Evolutionary conservation across 2,113 vertebrate species (phyloP), one percentile per base, ranked within the genome.

Genomic region (Plecotus auritus): DNA sequence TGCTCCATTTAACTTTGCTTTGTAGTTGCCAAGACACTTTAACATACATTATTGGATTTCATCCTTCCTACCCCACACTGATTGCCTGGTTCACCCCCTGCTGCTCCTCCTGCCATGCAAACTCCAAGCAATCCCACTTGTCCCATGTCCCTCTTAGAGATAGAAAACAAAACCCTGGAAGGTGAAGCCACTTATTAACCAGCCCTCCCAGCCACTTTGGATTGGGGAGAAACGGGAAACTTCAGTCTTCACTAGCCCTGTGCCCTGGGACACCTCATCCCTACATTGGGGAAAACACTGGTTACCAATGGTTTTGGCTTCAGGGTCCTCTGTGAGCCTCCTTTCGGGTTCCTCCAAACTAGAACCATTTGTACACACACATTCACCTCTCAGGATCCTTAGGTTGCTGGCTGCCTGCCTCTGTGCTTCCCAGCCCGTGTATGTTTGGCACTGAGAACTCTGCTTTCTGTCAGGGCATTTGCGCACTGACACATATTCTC

Each of bases 401-500:
- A 2, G 9, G 40, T 14, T 37, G 77, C 47, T 47, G 82, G 78
- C 92, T 7, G 26, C 0, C 30, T 93, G 80, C 84, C 76, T 89
- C 90, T 96, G 40, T 61, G 96, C 89, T 86, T 94, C 95, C 69
- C 88, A 95, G 97, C 76, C 86, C 85, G 72, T 45, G 9, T 74
- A 4, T 91, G 87, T 94, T 97, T 98, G 97, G 97, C 98, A 97
- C 97, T 0, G 96, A 97, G 96, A 97, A 96, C 96, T 98, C 98
- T 99, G 99, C 97, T 98, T 98, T 98, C 97, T 98, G 98, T 99
- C 99, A 99, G 96, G 97, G 98, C 93, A 95, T 98, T 98, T 97
- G 97, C 97, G 97, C 97, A 96, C 98, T 98, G 98, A 99, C 98
- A 99, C 98, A 98, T 98, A 98, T 98, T 99, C 98, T 98, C 97